Percentiles rank a stretch among this genome's conserved stretches.
These are phyloP conservation scores for Perca schrenkii DNA, from an alignment of 2,113 vertebrate species.

Conservation along the genomic window DNA sequence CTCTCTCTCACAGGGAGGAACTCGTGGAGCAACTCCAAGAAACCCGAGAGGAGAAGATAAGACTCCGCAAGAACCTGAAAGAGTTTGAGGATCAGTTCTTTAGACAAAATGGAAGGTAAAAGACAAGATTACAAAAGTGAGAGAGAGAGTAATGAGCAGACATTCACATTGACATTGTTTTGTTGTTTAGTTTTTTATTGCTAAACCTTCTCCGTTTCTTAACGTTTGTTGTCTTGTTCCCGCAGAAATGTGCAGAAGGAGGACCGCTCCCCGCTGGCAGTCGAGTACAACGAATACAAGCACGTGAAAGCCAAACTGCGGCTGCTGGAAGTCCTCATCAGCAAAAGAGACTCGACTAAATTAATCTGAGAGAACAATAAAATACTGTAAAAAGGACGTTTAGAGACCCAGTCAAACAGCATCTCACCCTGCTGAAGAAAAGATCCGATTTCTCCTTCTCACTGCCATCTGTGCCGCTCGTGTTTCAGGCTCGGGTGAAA, in stretches of 20 bases:
- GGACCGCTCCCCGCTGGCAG: constrained; percentile 92
- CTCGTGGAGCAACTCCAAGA: constrained; percentile 97
- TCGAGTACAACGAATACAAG: constrained; percentile 96
- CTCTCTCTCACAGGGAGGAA: constrained; percentile 85
- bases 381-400: constrained; percentile 31
- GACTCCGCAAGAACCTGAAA: constrained; percentile 93
- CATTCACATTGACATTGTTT: background rate
- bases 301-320: constrained; percentile 96
- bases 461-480: constrained; percentile 31
- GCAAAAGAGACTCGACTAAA: constrained; percentile 91
- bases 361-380: constrained; percentile 71
- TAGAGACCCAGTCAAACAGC: constrained; percentile 26
- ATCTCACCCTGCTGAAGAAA: constrained; percentile 41
- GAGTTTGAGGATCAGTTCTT: constrained; percentile 99
- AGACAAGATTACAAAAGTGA: constrained; percentile 21
- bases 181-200: background rate
- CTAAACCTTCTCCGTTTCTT: background rate
- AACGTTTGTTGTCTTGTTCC: constrained; percentile 36
- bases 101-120: constrained; percentile 95
- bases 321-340: constrained; percentile 97
- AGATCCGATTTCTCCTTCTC: background rate
- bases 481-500: constrained; percentile 34
- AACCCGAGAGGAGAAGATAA: constrained; percentile 95
- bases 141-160: background rate
- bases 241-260: constrained; percentile 95